phyloP scores from a whole-genome alignment of 2,797 vertebrate genomes.

The Hydrophis major region DNA sequence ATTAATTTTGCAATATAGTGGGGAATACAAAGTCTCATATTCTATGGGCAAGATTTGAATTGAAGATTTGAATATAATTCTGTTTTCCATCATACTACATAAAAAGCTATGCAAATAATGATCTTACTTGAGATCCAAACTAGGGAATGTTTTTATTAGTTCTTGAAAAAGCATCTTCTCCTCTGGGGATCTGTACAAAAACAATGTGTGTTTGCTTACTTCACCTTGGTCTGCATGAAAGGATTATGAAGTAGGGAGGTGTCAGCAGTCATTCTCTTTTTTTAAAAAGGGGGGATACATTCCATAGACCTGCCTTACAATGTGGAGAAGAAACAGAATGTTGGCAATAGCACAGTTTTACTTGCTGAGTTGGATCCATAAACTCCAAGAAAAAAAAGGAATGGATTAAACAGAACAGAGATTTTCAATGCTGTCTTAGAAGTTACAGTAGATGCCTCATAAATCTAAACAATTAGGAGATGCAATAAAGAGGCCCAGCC shows the following conservation, averaged over 20 bases:
- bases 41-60: neutral
- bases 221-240: neutral
- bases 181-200: neutral
- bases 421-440: slow-evolving; percentile 62
- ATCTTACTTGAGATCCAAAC: neutral
- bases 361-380: slow-evolving; percentile 59
- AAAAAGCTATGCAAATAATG: neutral
- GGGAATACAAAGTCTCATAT: neutral
- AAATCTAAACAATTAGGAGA: slow-evolving; percentile 63
- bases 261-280: slow-evolving; percentile 30
- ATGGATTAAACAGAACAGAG: slow-evolving; percentile 63
- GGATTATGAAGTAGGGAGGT: slow-evolving; percentile 15
- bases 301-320: slow-evolving; percentile 32
- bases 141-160: neutral
- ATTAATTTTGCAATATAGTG: neutral
- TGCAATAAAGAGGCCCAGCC: slow-evolving; percentile 45
- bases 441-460: slow-evolving; percentile 55
- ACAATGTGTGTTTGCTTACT: neutral
- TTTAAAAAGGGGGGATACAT: slow-evolving; percentile 3
- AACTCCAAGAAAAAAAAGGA: slow-evolving; percentile 34
- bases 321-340: slow-evolving; percentile 58
- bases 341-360: slow-evolving; percentile 55
- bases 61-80: neutral
- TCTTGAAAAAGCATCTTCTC: neutral
- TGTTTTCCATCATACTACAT: neutral